These are phyloP conservation scores for Phalacrocorax brasilianus DNA, from an alignment of 2,113 vertebrate species.

Conservation along the genomic window DNA sequence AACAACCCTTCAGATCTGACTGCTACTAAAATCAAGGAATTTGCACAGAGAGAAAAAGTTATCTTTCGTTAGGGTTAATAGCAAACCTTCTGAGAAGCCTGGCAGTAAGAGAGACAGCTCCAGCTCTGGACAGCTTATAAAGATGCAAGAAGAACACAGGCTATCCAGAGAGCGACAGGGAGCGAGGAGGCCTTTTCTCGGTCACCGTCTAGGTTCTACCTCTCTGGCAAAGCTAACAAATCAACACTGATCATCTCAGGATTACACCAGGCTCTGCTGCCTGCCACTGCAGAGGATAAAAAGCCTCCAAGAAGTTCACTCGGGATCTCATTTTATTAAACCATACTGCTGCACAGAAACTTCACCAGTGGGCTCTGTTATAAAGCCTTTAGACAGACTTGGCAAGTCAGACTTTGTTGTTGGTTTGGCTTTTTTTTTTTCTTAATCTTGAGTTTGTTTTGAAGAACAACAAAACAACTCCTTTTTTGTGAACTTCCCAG, in stretches of 20 bases:
- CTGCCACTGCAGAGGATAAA: neutral
- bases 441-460: neutral
- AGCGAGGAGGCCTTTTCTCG: neutral
- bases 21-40: neutral
- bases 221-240: constrained; percentile 2
- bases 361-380: constrained; percentile 7
- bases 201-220: neutral
- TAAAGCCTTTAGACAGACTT: neutral
- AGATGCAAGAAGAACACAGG: neutral
- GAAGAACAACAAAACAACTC: neutral
- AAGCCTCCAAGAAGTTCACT: constrained; percentile 6
- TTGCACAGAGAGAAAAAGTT: neutral
- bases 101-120: neutral
- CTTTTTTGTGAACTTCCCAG: neutral
- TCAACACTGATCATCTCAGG: constrained; percentile 5
- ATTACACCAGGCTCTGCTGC: constrained; percentile 1
- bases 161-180: neutral
- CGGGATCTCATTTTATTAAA: constrained; percentile 39
- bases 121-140: neutral
- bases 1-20: neutral
- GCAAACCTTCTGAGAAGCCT: neutral
- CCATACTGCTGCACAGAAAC: neutral
- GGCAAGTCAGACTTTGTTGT: neutral
- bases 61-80: neutral
- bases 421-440: neutral